Conservation (phyloP, 1,140 invertebrate species). For the Drosophila nikananu region DNA sequence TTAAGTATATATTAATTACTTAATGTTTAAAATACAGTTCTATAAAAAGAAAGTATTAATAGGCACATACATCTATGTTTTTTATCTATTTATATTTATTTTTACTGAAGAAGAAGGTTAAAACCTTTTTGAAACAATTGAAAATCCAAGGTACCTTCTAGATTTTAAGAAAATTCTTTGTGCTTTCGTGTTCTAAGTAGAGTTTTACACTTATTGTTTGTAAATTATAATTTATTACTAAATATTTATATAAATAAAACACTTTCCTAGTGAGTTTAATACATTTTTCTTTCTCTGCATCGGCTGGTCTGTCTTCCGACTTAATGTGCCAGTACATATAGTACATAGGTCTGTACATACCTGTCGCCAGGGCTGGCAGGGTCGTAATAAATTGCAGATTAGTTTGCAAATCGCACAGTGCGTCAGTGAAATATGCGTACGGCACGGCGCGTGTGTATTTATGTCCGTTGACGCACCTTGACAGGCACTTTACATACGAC, state of each 20-base stretch:
- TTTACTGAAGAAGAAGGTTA: background rate
- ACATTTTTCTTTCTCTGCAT: background rate
- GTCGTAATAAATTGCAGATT: constrained; percentile 77
- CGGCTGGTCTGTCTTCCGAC: background rate
- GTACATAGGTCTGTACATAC: constrained; percentile 43
- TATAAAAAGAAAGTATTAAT: background rate
- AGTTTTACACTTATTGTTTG: background rate
- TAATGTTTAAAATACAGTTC: background rate
- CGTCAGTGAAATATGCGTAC: constrained; percentile 63
- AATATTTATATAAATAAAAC: background rate
- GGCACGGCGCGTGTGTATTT: constrained; percentile 13
- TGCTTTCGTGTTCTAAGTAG: background rate
- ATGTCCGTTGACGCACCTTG: constrained; percentile 38
- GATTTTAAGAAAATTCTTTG: background rate
- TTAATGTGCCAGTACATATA: constrained; percentile 5
- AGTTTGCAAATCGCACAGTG: constrained; percentile 76
- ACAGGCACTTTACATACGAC: constrained; percentile 47
- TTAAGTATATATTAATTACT: background rate
- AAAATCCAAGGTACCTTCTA: background rate
- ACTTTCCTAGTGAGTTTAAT: background rate
- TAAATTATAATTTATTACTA: too few relatives aligned
- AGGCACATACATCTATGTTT: background rate
- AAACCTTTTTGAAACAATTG: background rate
- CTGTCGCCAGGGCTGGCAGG: constrained; percentile 63
- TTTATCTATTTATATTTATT: background rate